phyloP scores from a whole-genome alignment of 2,888 invertebrate species.

The Anodontia alba region DNA sequence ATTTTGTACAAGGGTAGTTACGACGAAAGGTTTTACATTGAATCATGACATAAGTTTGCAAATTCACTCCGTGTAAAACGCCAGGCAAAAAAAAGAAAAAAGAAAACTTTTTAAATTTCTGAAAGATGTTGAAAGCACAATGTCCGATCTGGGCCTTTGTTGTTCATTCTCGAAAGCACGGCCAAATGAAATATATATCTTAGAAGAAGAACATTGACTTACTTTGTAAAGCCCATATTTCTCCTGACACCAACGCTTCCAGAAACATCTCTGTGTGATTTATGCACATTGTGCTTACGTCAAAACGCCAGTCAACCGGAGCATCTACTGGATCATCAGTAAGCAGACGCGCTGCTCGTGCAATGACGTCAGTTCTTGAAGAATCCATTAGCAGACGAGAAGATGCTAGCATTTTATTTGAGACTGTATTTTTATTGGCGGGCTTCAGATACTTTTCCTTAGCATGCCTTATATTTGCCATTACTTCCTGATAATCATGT shows the following conservation, averaged over 20 bases:
- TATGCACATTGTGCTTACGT: not conserved
- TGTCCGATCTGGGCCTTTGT: too few relatives aligned
- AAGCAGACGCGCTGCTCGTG: not conserved
- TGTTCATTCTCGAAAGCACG: too few relatives aligned
- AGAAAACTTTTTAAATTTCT: too few relatives aligned
- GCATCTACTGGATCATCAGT: not conserved
- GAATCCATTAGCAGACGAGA: not conserved
- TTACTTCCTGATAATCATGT: not conserved
- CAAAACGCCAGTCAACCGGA: not conserved
- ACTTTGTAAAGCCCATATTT: not conserved
- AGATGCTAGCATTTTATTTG: not conserved
- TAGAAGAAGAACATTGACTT: not conserved
- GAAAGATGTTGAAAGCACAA: too few relatives aligned
- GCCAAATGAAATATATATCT: too few relatives aligned
- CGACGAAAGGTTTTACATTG: too few relatives aligned
- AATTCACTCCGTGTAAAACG: too few relatives aligned
- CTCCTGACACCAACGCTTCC: not conserved
- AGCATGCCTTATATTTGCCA: not conserved
- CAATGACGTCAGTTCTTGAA: not conserved
- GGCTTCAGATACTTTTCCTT: not conserved
- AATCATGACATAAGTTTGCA: too few relatives aligned
- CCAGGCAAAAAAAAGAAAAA: too few relatives aligned
- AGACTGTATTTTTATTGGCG: not conserved
- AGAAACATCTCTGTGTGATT: conserved; percentile 6
- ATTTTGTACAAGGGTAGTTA: too few relatives aligned